A percentile compares a stretch with the other conserved stretches of the same genome.
phyloP scores from a whole-genome alignment of 2,113 vertebrate genomes.

The Hippopotamus amphibius region DNA sequence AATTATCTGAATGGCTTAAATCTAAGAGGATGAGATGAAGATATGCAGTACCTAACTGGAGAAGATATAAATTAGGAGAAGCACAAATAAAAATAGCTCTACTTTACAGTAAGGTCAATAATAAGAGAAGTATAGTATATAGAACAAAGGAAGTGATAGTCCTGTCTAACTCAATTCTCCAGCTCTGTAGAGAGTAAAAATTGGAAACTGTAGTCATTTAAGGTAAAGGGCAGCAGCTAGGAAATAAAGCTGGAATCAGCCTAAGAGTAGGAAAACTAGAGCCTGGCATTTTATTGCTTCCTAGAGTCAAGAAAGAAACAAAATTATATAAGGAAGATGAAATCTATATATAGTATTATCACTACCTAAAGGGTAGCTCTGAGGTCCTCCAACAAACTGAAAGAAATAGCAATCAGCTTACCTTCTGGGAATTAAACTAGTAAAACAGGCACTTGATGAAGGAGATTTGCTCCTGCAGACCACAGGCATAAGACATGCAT shows the following conservation, averaged over 20 bases:
- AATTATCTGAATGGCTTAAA: neutral
- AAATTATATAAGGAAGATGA: constrained; percentile 66
- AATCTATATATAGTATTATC: constrained; percentile 55
- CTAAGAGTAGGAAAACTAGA: constrained; percentile 52
- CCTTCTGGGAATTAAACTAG: constrained; percentile 24
- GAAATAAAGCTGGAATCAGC: constrained; percentile 47
- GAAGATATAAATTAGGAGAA: neutral
- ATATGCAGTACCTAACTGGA: neutral
- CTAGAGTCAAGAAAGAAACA: constrained; percentile 65
- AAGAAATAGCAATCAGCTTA: constrained; percentile 12
- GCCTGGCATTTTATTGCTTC: constrained; percentile 46
- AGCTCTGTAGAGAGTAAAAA: neutral
- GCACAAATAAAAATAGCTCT: neutral
- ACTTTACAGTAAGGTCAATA: neutral
- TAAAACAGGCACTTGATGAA: neutral
- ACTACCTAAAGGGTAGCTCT: constrained; percentile 11
- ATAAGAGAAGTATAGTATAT: neutral
- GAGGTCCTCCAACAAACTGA: constrained; percentile 18
- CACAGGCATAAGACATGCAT: neutral
- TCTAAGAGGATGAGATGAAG: neutral
- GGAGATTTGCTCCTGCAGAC: neutral
- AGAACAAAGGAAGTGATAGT: neutral
- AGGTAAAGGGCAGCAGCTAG: neutral
- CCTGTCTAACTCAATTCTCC: neutral
- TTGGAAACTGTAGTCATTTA: neutral